phyloP scores from a whole-genome alignment of 2,888 invertebrate genomes.

The Argynnis bischoffii region DNA sequence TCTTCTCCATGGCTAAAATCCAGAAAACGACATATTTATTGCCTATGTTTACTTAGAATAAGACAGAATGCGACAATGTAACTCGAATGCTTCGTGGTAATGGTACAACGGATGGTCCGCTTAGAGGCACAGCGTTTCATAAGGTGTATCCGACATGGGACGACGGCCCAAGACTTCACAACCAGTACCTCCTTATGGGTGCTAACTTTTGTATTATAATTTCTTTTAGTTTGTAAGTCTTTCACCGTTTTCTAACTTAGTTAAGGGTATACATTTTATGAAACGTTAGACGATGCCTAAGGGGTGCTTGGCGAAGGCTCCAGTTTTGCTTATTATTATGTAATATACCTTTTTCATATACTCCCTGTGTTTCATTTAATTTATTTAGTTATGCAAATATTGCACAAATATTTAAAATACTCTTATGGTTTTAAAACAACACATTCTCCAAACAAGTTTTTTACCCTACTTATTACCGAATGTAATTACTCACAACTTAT shows the following conservation, averaged over 20 bases:
- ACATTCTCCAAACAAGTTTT: not conserved
- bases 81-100: constrained; percentile 54
- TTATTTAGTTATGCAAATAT: not conserved
- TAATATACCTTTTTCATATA: constrained; percentile 68
- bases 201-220: constrained; percentile 74
- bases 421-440: constrained; percentile 7
- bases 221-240: constrained; percentile 72
- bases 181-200: constrained; percentile 44
- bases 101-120: constrained; percentile 48
- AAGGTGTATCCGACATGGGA: constrained; percentile 65
- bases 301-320: constrained; percentile 64
- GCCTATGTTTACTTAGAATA: constrained; percentile 59
- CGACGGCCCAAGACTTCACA: constrained; percentile 60
- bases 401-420: not conserved
- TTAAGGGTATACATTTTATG: constrained; percentile 69
- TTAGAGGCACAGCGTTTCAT: constrained; percentile 68
- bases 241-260: constrained; percentile 54
- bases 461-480: too few relatives aligned
- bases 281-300: constrained; percentile 70
- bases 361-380: constrained; percentile 45
- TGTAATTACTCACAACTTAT: constrained; percentile 15
- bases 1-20: constrained; percentile 58
- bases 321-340: constrained; percentile 65
- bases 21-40: constrained; percentile 66
- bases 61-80: constrained; percentile 61